A percentile compares a stretch with the other conserved stretches of the same genome.
Conservation (phyloP, 2,888 invertebrate species). For the Monochamus alternatus region DNA sequence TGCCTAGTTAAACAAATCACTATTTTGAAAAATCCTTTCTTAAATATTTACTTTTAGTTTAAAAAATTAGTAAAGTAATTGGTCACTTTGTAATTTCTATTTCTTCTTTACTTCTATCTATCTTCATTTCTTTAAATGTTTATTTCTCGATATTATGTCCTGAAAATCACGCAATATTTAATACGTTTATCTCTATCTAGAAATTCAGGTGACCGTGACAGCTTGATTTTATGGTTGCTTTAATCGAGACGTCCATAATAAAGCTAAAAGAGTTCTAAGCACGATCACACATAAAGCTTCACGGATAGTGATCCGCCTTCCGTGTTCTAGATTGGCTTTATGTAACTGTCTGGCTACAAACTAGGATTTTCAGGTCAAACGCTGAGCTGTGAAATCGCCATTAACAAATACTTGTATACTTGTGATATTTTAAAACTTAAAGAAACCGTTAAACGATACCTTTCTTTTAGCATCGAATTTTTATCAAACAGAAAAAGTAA, state of each 20-base stretch:
- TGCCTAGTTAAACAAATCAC: too few species aligned
- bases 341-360: neutral
- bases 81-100: too few species aligned
- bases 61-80: too few species aligned
- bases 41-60: too few species aligned
- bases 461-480: too few species aligned
- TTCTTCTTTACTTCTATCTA: too few species aligned
- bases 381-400: neutral
- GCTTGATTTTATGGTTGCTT: neutral
- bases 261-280: neutral
- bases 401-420: neutral
- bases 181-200: neutral
- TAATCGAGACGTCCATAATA: neutral
- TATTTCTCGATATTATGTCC: too few species aligned
- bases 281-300: slow-evolving; percentile 1
- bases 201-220: neutral
- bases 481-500: too few species aligned
- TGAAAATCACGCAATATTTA: too few species aligned
- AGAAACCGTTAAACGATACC: too few species aligned
- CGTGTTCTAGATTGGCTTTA: slow-evolving; percentile 4
- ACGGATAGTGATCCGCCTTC: neutral
- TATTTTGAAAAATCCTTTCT: too few species aligned
- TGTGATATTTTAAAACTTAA: neutral
- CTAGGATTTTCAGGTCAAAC: neutral
- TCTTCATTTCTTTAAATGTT: too few species aligned